Conservation (phyloP, 1,140 invertebrate species). For the Trachelipus rathkii region DNA sequence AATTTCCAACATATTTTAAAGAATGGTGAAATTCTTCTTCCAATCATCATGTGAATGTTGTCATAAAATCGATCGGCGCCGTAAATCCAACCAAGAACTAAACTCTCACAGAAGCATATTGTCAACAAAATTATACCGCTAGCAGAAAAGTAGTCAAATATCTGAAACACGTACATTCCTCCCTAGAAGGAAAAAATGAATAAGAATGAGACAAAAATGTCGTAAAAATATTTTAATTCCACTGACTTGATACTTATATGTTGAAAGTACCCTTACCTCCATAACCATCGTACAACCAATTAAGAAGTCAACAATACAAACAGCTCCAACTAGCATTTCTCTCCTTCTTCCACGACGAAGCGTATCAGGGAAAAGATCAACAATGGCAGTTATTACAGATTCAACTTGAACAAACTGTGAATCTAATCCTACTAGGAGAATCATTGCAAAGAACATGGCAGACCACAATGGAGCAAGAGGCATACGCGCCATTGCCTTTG, state of each 20-base stretch:
- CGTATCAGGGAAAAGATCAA: constrained; percentile 53
- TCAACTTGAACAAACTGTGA: constrained; percentile 56
- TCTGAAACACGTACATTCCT: constrained; percentile 60
- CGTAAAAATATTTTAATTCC: not conserved
- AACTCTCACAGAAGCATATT: constrained; percentile 54
- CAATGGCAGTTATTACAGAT: constrained; percentile 56
- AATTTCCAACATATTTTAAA: constrained; percentile 54
- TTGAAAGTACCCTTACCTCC: constrained; percentile 49
- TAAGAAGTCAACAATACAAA: constrained; percentile 53
- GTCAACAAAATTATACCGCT: constrained; percentile 56
- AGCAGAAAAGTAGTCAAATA: constrained; percentile 61
- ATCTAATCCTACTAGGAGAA: constrained; percentile 59
- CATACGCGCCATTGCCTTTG: constrained; percentile 50
- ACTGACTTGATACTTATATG: not conserved
- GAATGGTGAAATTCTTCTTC: constrained; percentile 51
- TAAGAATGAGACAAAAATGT: not conserved
- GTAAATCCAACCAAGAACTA: constrained; percentile 56
- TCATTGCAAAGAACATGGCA: constrained; percentile 61
- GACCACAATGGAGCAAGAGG: constrained; percentile 49
- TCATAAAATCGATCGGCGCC: constrained; percentile 52
- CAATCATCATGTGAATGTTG: constrained; percentile 56
- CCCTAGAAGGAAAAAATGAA: constrained; percentile 51
- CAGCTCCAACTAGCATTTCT: constrained; percentile 51
- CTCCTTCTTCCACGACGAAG: constrained; percentile 50
- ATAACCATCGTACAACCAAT: constrained; percentile 56